These are phyloP conservation scores for Crossaster papposus DNA, from an alignment of 53 echinoderm and acorn worm species.

Conservation along the genomic window DNA sequence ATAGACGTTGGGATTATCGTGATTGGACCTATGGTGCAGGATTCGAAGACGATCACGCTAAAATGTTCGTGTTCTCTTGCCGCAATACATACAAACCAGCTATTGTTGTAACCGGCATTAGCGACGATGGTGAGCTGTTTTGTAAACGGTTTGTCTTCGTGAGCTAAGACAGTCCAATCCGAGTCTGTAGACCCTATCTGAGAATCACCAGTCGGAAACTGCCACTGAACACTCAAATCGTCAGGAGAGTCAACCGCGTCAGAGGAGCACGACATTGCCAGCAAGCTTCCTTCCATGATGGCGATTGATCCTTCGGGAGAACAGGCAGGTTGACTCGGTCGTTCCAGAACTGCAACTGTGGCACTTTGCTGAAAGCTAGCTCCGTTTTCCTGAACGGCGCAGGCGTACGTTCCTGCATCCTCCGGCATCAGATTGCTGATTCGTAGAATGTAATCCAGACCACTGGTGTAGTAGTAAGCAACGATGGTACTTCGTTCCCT, in stretches of 20 bases:
- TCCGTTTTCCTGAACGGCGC: neutral
- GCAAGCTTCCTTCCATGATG: constrained; percentile 21
- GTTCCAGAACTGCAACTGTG: constrained; percentile 3
- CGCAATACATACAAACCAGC: constrained; percentile 29
- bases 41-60: neutral
- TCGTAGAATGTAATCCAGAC: neutral
- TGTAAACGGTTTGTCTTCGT: neutral
- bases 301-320: constrained; percentile 1
- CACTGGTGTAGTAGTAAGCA: neutral
- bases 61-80: neutral
- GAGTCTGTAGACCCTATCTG: neutral
- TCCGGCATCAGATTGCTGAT: neutral
- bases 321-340: neutral
- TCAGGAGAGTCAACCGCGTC: neutral
- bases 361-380: neutral
- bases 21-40: constrained; percentile 40
- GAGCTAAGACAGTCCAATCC: neutral
- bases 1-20: neutral
- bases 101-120: constrained; percentile 12
- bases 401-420: neutral
- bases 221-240: constrained; percentile 17
- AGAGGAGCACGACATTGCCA: constrained; percentile 42
- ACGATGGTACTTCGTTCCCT: neutral
- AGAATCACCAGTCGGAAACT: neutral
- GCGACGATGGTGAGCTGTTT: constrained; percentile 9